Base-by-base conservation (phyloP, 2,113 vertebrate genomes). In the Passerina amoena region DNA sequence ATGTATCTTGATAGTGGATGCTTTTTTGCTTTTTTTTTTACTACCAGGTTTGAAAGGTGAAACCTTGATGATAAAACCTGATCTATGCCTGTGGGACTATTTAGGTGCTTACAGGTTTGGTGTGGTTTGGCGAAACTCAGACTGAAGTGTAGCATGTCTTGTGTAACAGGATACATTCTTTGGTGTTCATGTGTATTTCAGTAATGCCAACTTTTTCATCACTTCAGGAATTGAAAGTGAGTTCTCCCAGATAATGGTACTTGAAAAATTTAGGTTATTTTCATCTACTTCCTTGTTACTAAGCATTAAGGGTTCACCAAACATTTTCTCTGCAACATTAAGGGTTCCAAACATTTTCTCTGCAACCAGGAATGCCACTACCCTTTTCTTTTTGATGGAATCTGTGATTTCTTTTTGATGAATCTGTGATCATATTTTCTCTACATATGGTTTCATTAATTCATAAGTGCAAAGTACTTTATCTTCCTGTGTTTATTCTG, bases 61-160 rank as follows among this genome's bases (percentile, higher is more conserved):
- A 63, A 56, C 56, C 5, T 82, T 40, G 64, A 35, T 76, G n/a
- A 28, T 77, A 45, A 85, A 91, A 92, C 44, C 23, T 94, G 35
- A 33, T 77, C 54, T 75, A 12, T 83, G 45, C 68, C 37, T 54
- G 8, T 73, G 66, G 42, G 50, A 35, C 42, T 82, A 1, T 4
- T 60, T 23, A 51, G 38, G 22, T 68, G n/a, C 31, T 77, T 77
- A 21, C 5, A 14, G 38, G 47, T 75, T 82, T 65, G 45, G 11
- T 47, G 8, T 59, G 73, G 48, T 82, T 87, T 82, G 69, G 47
- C 95, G 84, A 86, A 85, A 91, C 47, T 91, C 30, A 35, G 30
- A 38, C 38, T 53, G 65, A 73, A 71, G 44, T 27, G 23, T n/a
- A 75, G 53, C 21, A 6, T 79, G 6, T 70, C 42, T 44, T 70